Percentiles rank a stretch among this genome's conserved stretches.
Evolutionary conservation across 2,888 invertebrate genomes (phyloP).

Genomic region (Aporophyla nigra): DNA sequence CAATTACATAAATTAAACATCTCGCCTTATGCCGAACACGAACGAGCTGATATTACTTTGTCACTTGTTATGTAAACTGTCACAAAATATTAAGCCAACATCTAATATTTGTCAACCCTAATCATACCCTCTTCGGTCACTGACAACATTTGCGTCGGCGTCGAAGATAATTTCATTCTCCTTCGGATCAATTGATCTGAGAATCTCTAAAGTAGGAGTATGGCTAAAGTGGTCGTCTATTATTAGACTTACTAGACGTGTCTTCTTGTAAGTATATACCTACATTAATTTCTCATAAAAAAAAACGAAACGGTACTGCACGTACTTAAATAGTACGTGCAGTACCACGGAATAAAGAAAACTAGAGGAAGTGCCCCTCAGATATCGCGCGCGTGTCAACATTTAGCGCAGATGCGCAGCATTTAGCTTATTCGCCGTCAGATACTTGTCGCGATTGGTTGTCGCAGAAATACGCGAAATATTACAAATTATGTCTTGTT

Average conservation of each 20-base stretch:
- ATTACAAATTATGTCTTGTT: no score
- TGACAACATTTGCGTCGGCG: constrained; percentile 47
- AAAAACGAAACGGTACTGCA: no score
- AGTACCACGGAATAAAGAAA: no score
- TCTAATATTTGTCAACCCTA: constrained; percentile 62
- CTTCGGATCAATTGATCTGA: constrained; percentile 41
- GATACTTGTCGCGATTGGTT: no score
- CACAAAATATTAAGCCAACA: constrained; percentile 44
- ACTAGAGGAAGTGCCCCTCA: no score
- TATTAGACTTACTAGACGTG: neutral
- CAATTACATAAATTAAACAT: constrained; percentile 10
- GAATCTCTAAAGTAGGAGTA: constrained; percentile 4
- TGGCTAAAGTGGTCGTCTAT: constrained; percentile 6
- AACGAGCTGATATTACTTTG: constrained; percentile 16
- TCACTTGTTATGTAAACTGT: constrained; percentile 32
- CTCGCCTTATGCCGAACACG: constrained; percentile 10
- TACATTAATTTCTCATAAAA: no score
- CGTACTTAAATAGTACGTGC: no score
- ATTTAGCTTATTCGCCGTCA: no score
- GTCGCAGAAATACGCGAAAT: no score
- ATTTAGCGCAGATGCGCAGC: no score
- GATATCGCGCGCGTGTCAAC: no score
- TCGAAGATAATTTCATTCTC: constrained; percentile 43
- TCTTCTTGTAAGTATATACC: neutral
- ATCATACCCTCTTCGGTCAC: constrained; percentile 46